Conservation (phyloP, 2,797 vertebrate genomes). For the Neostethus bicornis region DNA sequence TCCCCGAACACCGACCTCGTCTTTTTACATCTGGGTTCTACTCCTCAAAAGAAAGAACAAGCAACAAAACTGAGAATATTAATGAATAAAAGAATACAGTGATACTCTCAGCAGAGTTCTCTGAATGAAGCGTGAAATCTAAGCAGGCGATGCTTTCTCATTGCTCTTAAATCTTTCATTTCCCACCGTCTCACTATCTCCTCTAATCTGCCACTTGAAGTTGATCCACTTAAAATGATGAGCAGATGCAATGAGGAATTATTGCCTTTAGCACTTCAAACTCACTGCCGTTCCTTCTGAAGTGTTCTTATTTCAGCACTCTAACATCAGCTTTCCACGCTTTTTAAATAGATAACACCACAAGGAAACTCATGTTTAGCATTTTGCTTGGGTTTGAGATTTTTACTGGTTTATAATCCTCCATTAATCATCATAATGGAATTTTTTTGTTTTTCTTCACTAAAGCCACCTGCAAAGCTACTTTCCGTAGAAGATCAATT, state of each 20-base stretch:
- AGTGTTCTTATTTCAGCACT: constrained; percentile 12
- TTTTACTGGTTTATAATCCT: background rate
- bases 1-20: constrained; percentile 6
- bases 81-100: constrained; percentile 22
- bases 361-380: background rate
- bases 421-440: background rate
- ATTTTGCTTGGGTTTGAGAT: background rate
- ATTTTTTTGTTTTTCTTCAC: background rate
- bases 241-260: constrained; percentile 9
- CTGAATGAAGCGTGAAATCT: constrained; percentile 18
- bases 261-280: constrained; percentile 12
- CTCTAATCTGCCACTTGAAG: constrained; percentile 36
- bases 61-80: constrained; percentile 23
- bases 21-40: constrained; percentile 10
- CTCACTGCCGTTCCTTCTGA: background rate
- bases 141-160: constrained; percentile 18
- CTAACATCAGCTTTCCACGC: background rate
- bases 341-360: constrained; percentile 9
- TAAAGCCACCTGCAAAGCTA: background rate
- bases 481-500: constrained; percentile 6
- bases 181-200: constrained; percentile 31
- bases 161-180: constrained; percentile 39
- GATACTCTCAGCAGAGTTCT: background rate
- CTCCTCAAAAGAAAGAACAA: background rate
- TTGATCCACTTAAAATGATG: constrained; percentile 36